phyloP scores from a whole-genome alignment of 2,797 vertebrate species.

The Cheracebus regulus region DNA sequence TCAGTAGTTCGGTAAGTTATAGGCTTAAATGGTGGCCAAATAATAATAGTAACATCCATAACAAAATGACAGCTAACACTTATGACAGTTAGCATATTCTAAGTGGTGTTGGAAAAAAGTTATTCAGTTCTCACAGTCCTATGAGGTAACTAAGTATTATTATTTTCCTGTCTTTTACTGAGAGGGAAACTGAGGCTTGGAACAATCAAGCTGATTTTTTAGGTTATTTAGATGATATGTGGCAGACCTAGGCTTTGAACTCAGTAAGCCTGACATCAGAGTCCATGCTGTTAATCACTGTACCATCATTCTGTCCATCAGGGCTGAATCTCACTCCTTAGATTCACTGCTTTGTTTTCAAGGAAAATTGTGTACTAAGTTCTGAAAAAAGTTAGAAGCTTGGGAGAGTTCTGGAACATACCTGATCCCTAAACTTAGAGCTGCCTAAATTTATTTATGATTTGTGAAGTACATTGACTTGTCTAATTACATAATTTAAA shows the following conservation, averaged over 20 bases:
- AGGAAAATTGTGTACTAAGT: background rate
- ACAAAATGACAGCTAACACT: background rate
- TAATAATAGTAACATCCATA: background rate
- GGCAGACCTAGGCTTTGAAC: background rate
- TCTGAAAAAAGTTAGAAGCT: background rate
- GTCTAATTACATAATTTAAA: background rate
- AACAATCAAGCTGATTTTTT: background rate
- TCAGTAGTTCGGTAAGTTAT: background rate
- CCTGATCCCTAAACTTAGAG: background rate
- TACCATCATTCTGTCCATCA: background rate
- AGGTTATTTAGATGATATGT: background rate
- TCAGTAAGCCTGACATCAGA: background rate
- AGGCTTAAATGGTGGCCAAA: background rate
- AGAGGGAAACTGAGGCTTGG: background rate
- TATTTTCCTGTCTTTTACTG: background rate
- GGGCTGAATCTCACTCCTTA: background rate
- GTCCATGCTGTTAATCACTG: background rate
- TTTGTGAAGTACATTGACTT: background rate
- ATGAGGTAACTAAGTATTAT: background rate
- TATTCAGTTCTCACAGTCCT: background rate
- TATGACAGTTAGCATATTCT: background rate
- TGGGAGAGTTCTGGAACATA: background rate
- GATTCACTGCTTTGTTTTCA: background rate
- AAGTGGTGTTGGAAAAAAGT: background rate
- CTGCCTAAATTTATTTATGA: background rate